These are phyloP conservation scores for Aulostomus chinensis DNA, from an alignment of 2,797 vertebrate genomes.

Conservation along the genomic window DNA sequence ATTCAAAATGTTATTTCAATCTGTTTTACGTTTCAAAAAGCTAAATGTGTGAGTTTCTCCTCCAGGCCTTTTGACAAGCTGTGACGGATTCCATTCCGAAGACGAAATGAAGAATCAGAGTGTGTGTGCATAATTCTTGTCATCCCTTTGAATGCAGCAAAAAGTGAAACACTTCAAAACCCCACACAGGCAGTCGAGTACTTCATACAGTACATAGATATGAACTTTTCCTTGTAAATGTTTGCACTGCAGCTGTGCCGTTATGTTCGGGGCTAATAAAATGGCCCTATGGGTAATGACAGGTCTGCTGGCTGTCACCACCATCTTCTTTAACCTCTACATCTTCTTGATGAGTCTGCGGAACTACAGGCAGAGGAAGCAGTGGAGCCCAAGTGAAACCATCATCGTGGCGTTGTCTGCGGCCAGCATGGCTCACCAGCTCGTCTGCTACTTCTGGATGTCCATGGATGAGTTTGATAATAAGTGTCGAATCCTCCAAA, in stretches of 20 bases:
- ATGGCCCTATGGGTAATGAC: constrained; percentile 67
- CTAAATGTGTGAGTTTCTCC: constrained; percentile 49
- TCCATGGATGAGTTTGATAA: constrained; percentile 70
- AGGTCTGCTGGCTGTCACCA: constrained; percentile 60
- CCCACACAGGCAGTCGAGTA: constrained; percentile 23
- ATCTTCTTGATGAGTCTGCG: constrained; percentile 70
- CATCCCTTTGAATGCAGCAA: constrained; percentile 41
- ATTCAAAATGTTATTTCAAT: constrained; percentile 29
- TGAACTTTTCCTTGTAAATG: constrained; percentile 8
- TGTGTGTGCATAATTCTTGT: constrained; percentile 27
- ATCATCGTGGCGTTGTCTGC: constrained; percentile 72
- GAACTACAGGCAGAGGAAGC: constrained; percentile 63
- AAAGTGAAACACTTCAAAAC: constrained; percentile 26
- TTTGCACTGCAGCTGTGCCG: constrained; percentile 7
- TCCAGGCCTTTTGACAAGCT: constrained; percentile 31
- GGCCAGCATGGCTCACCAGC: constrained; percentile 63
- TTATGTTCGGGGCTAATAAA: constrained; percentile 39
- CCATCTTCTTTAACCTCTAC: constrained; percentile 76
- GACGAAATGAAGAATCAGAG: constrained; percentile 38
- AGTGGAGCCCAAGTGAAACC: constrained; percentile 72
- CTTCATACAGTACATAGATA: background rate
- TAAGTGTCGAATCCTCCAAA: constrained; percentile 32
- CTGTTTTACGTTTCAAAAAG: constrained; percentile 26
- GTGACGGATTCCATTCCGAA: constrained; percentile 42
- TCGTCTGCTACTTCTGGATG: constrained; percentile 76